Conservation (phyloP, 2,113 vertebrate genomes). For the Chascanopsetta lugubris region DNA sequence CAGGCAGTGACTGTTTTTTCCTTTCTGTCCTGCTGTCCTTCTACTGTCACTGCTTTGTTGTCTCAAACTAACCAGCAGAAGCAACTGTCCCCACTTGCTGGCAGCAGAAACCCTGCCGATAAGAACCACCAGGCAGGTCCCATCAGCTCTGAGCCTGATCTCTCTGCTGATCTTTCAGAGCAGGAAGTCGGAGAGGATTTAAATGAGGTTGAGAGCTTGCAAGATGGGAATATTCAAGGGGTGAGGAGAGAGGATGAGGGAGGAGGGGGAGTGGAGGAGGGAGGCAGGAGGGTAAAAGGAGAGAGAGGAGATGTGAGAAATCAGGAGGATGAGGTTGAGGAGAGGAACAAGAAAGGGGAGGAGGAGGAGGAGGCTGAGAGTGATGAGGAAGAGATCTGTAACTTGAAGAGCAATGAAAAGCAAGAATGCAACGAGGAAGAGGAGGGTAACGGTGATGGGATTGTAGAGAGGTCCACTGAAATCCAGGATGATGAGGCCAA, state of each 20-base stretch:
- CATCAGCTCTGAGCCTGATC: constrained; percentile 10
- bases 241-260: constrained; percentile 32
- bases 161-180: constrained; percentile 7
- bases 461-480: not conserved
- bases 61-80: constrained; percentile 32
- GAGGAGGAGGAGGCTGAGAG: constrained; percentile 28
- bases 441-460: constrained; percentile 3
- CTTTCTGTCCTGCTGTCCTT: constrained; percentile 65
- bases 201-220: constrained; percentile 10
- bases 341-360: constrained; percentile 12
- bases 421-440: constrained; percentile 30
- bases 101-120: constrained; percentile 46
- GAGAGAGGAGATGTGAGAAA: constrained; percentile 17
- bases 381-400: constrained; percentile 17
- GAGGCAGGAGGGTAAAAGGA: constrained; percentile 13
- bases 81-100: constrained; percentile 44
- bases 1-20: constrained; percentile 57
- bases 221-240: not conserved
- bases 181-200: constrained; percentile 39
- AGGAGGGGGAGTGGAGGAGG: not conserved
- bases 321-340: constrained; percentile 26
- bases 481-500: not conserved
- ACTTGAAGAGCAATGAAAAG: no score
- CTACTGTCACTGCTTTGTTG: constrained; percentile 63
- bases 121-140: constrained; percentile 17